phyloP scores from a whole-genome alignment of 2,797 vertebrate species.

The Mus caroli region DNA sequence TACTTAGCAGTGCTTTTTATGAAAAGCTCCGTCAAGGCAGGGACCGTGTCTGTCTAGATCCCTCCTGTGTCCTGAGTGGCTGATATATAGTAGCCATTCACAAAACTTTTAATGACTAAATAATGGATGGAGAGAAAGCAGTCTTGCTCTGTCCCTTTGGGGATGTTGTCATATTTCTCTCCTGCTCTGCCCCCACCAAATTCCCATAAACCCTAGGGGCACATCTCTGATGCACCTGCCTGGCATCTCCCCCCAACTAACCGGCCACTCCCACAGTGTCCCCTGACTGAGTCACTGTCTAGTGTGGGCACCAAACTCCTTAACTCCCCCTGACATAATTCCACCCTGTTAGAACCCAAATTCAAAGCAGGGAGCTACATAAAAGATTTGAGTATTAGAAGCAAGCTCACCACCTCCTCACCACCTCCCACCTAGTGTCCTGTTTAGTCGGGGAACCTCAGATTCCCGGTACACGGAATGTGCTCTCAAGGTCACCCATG shows the following conservation, averaged over 20 bases:
- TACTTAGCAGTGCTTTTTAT: neutral
- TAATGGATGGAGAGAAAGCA: neutral
- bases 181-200: neutral
- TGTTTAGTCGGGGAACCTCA: neutral
- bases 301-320: neutral
- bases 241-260: neutral
- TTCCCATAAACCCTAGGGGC: neutral
- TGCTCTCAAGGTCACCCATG: neutral
- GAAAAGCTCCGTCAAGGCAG: neutral
- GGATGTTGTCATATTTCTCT: neutral
- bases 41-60: neutral
- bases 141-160: neutral
- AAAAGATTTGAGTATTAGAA: neutral
- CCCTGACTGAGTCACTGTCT: neutral
- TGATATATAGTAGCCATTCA: neutral
- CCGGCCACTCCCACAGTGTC: neutral
- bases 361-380: neutral
- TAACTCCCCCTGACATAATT: neutral
- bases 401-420: neutral
- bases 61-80: neutral
- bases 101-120: neutral
- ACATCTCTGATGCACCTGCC: rapidly evolving
- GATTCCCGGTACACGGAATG: neutral
- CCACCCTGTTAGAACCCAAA: neutral
- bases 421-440: neutral